phyloP scores from a whole-genome alignment of 2,113 vertebrate species.

The Tauraco erythrolophus region DNA sequence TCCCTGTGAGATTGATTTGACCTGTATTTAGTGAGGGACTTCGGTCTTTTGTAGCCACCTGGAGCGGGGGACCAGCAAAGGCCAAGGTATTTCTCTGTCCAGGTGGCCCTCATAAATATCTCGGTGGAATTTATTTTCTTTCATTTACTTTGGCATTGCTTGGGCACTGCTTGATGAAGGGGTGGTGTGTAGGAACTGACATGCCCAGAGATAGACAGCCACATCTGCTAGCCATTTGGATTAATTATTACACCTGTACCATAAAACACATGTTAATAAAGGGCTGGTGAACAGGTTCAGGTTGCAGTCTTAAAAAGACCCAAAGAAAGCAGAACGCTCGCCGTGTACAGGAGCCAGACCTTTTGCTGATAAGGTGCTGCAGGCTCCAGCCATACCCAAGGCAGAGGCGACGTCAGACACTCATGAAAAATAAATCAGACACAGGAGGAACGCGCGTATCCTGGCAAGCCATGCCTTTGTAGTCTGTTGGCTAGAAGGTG shows the following conservation, averaged over 20 bases:
- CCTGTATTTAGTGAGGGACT: conserved; percentile 24
- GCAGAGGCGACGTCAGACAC: not conserved
- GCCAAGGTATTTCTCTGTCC: conserved; percentile 69
- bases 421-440: not conserved
- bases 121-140: conserved; percentile 81
- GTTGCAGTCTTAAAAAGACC: conserved; percentile 50
- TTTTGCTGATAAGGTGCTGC: conserved; percentile 4
- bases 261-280: conserved; percentile 79
- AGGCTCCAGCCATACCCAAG: not conserved
- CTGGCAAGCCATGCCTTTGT: conserved; percentile 11
- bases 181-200: conserved; percentile 62
- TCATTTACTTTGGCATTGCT: conserved; percentile 80
- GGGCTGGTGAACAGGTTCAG: conserved; percentile 62
- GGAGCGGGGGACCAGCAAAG: conserved; percentile 51
- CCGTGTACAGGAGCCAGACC: not conserved
- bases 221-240: conserved; percentile 80
- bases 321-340: not conserved
- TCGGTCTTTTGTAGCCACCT: conserved; percentile 61
- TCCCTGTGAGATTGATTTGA: conserved; percentile 61
- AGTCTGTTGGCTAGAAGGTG: conserved; percentile 48
- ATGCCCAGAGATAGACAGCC: conserved; percentile 76
- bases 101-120: conserved; percentile 81
- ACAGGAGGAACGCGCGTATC: not conserved
- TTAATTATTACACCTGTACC: conserved; percentile 82
- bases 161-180: conserved; percentile 76